A percentile compares a stretch with the other conserved stretches of the same genome.
phyloP scores from a whole-genome alignment of 1,140 invertebrate species.

The Drosophila chauvacae region DNA sequence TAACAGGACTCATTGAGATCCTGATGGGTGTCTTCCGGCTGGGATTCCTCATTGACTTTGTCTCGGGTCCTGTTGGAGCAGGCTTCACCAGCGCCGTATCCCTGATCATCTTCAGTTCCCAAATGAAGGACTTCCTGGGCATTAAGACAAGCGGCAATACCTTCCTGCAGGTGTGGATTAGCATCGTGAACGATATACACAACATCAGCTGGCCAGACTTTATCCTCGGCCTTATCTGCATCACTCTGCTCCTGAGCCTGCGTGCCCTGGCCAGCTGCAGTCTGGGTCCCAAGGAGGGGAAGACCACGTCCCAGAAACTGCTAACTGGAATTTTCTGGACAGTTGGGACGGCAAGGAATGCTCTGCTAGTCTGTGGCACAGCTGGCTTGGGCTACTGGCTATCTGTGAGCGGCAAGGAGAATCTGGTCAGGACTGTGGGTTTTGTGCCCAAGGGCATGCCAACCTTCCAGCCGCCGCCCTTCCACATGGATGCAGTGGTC shows the following conservation, averaged over 20 bases:
- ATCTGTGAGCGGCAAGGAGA: conserved; percentile 61
- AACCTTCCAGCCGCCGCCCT: conserved; percentile 87
- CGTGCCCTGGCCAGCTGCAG: conserved; percentile 87
- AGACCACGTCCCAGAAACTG: conserved; percentile 85
- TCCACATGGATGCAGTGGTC: conserved; percentile 85
- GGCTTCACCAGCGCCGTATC: conserved; percentile 97
- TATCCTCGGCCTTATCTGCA: conserved; percentile 89
- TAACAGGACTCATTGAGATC: conserved; percentile 92
- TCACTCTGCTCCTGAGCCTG: conserved; percentile 89
- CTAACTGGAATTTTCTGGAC: conserved; percentile 88
- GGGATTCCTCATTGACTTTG: conserved; percentile 96
- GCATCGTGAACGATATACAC: conserved; percentile 88
- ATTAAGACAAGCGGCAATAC: conserved; percentile 91
- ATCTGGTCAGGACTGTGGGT: conserved; percentile 84
- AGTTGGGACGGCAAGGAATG: conserved; percentile 90
- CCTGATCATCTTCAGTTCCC: conserved; percentile 94
- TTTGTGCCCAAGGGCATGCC: conserved; percentile 90
- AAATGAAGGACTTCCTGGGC: conserved; percentile 94
- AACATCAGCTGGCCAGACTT: conserved; percentile 89
- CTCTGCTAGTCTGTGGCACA: conserved; percentile 89
- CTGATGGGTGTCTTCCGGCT: conserved; percentile 94
- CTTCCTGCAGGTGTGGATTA: conserved; percentile 90
- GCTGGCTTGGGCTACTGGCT: conserved; percentile 87
- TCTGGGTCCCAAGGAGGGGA: conserved; percentile 86
- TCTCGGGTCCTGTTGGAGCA: conserved; percentile 96